Percentiles rank a stretch among this genome's conserved stretches.
Conservation (phyloP, 1,140 invertebrate genomes). For the Rhizoglyphus robini region DNA sequence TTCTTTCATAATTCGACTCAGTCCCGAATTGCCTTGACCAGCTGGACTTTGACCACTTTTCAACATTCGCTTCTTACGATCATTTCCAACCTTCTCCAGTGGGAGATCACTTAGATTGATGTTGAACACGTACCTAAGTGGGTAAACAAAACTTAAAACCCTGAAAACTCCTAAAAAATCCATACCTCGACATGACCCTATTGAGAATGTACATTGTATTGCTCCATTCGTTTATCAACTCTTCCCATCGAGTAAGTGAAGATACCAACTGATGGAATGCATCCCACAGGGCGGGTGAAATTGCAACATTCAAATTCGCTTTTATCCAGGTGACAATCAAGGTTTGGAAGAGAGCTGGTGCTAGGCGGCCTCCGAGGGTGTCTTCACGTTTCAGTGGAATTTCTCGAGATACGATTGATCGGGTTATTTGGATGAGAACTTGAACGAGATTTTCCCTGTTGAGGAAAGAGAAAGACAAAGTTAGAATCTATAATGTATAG, state of each 20-base stretch:
- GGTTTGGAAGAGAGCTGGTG: conserved; percentile 78
- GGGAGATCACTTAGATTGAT: conserved; percentile 79
- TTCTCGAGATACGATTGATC: conserved; percentile 62
- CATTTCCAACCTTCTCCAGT: conserved; percentile 56
- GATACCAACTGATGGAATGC: conserved; percentile 75
- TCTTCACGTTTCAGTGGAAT: conserved; percentile 57
- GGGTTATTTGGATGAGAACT: conserved; percentile 81
- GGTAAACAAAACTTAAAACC: too few relatives aligned
- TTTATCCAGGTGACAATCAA: conserved; percentile 96
- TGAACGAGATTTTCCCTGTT: conserved; percentile 66
- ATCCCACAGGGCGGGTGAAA: conserved; percentile 79
- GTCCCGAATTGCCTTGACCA: neutral
- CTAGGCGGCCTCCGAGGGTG: conserved; percentile 63
- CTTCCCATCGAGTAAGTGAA: conserved; percentile 81
- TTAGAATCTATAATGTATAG: too few relatives aligned
- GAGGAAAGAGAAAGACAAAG: conserved; percentile 28
- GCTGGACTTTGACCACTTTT: neutral
- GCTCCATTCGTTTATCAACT: conserved; percentile 88
- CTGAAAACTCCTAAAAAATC: too few relatives aligned
- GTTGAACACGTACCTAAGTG: conserved; percentile 70
- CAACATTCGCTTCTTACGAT: conserved; percentile 2
- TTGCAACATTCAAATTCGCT: conserved; percentile 83
- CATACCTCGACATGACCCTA: conserved; percentile 61
- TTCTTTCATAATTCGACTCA: too few relatives aligned
- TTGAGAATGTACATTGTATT: conserved; percentile 94